Percentiles rank a stretch among this genome's conserved stretches.
Conservation (phyloP, 2,797 vertebrate genomes). For the Chanos chanos region DNA sequence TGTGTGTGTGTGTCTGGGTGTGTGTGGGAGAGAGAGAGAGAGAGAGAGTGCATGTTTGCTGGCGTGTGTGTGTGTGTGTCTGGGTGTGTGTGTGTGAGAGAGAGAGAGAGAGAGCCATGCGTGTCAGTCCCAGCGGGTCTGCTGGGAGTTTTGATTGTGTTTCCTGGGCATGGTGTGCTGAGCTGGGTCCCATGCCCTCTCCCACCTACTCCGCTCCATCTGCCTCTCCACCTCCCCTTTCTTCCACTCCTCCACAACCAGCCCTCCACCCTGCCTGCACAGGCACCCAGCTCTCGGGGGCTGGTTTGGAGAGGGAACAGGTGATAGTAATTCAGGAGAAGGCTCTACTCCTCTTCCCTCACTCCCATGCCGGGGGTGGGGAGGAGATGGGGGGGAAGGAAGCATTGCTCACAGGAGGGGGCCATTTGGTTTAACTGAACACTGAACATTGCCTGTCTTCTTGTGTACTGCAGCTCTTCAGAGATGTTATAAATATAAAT, state of each 20-base stretch:
- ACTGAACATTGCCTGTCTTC: not conserved
- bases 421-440: constrained; percentile 1
- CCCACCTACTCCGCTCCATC: constrained; percentile 48
- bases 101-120: constrained; percentile 22
- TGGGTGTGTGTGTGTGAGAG: constrained; percentile 34
- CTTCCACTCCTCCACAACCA: constrained; percentile 2
- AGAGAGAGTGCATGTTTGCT: not conserved
- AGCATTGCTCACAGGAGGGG: not conserved
- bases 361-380: constrained; percentile 13
- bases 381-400: constrained; percentile 7
- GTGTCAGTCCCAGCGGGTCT: constrained; percentile 58
- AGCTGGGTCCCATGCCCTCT: constrained; percentile 47
- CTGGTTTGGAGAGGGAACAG: constrained; percentile 14
- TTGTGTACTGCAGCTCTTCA: not conserved
- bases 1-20: not conserved
- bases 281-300: constrained; percentile 7
- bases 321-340: constrained; percentile 19
- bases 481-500: too few relatives aligned
- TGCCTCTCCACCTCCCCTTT: constrained; percentile 28
- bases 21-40: not conserved
- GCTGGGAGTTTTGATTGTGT: constrained; percentile 65
- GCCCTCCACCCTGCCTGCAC: constrained; percentile 12
- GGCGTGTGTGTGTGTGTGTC: not conserved
- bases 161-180: constrained; percentile 64
- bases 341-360: constrained; percentile 15